Evolutionary conservation across 2,113 vertebrate species (phyloP).

Genomic region (Trogon surrucura): DNA sequence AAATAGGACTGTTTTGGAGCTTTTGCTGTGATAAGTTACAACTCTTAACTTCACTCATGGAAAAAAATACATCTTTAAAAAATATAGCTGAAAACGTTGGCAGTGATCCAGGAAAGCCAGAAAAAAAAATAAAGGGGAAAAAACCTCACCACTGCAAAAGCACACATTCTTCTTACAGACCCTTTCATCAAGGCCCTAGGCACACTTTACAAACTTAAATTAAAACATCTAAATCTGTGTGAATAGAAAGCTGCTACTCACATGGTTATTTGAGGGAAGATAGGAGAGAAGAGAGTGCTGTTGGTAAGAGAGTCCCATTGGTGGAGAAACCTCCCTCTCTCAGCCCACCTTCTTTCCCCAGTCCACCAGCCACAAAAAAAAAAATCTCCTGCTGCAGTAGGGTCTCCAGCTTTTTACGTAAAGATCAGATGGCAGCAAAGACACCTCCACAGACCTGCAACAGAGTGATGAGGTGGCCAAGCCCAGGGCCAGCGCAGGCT

Average conservation of each 20-base stretch:
- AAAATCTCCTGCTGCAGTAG: neutral
- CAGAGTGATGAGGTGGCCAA: accelerated
- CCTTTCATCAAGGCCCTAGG: neutral
- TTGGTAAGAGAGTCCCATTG: too few relatives aligned
- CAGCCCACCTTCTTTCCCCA: neutral
- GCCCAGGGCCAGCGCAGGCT: accelerated
- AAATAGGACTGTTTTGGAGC: neutral
- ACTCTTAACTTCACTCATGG: neutral
- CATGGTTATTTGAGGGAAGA: neutral
- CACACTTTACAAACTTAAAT: neutral
- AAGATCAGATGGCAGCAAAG: neutral
- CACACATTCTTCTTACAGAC: neutral
- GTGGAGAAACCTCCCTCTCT: neutral
- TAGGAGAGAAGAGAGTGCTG: neutral
- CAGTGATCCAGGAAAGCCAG: neutral
- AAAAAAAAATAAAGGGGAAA: neutral
- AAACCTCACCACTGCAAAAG: neutral
- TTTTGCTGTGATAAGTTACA: neutral
- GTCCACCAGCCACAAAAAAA: neutral
- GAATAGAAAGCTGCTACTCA: neutral
- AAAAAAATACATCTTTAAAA: neutral
- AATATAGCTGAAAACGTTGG: neutral
- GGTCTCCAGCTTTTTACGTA: neutral
- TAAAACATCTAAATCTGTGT: neutral
- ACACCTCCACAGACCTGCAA: neutral